Conservation (phyloP, 35 echinoderm and acorn worm species). For the Acanthaster planci region DNA sequence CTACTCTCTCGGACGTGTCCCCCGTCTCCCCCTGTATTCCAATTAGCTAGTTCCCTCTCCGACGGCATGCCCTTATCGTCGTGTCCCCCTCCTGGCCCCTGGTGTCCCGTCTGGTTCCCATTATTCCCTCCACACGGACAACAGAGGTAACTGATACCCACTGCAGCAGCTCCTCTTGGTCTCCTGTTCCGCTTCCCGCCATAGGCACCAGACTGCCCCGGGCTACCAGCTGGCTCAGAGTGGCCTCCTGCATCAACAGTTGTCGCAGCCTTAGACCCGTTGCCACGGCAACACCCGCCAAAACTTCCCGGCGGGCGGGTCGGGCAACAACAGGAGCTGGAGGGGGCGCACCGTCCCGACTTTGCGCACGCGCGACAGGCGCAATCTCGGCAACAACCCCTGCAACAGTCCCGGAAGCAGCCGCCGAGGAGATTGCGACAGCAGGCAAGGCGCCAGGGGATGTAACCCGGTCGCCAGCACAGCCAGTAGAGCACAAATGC, state of each 20-base stretch:
- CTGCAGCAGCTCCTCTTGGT: background rate
- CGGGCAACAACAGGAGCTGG: background rate
- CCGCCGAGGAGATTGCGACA: conserved; percentile 52
- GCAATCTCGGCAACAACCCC: conserved; percentile 25
- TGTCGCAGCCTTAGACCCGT: background rate
- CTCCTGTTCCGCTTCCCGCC: background rate
- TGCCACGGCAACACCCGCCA: conserved; percentile 1
- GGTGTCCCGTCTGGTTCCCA: background rate
- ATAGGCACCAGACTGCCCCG: background rate
- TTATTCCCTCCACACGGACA: background rate
- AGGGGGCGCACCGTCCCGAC: background rate
- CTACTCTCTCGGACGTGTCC: background rate
- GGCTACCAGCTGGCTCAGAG: background rate
- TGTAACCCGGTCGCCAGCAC: conserved; percentile 69
- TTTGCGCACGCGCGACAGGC: no score
- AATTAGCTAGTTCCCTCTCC: background rate
- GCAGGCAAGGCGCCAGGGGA: conserved; percentile 60
- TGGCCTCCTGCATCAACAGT: background rate
- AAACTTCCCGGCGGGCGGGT: background rate
- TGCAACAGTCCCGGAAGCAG: conserved; percentile 24
- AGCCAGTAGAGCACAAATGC: conserved; percentile 61
- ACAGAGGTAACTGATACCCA: background rate
- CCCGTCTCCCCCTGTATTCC: background rate
- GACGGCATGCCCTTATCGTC: background rate
- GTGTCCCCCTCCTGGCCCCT: background rate